Percentiles rank a stretch among this genome's conserved stretches.
phyloP scores from a whole-genome alignment of 2,113 vertebrate genomes.

The Chitala chitala region DNA sequence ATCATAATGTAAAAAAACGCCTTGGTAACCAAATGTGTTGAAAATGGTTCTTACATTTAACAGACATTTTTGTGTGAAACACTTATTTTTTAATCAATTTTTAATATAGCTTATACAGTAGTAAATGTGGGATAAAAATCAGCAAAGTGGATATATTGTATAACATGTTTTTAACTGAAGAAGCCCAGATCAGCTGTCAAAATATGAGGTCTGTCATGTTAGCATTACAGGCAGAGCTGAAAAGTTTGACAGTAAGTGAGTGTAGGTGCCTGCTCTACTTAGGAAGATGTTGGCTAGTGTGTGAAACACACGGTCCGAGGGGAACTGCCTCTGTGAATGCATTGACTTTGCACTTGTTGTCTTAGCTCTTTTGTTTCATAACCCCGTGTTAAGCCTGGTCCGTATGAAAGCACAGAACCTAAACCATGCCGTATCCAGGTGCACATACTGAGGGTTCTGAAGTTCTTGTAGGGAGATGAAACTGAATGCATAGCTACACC shows the following conservation, averaged over 20 bases:
- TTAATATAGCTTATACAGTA: too few relatives aligned
- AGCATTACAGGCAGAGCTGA: slow-evolving; percentile 63
- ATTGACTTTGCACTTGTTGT: background rate
- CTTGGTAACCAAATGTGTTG: too few relatives aligned
- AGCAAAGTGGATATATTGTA: slow-evolving; percentile 49
- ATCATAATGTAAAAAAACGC: too few relatives aligned
- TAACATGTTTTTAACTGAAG: slow-evolving; percentile 42
- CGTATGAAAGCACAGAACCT: background rate
- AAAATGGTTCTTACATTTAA: too few relatives aligned
- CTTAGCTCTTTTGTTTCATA: background rate
- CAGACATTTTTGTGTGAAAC: too few relatives aligned
- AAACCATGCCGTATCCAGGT: too few relatives aligned
- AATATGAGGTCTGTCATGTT: slow-evolving; percentile 55
- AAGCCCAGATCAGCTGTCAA: slow-evolving; percentile 58
- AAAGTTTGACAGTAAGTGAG: slow-evolving; percentile 66
- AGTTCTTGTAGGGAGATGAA: background rate
- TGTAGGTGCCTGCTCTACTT: slow-evolving; percentile 56
- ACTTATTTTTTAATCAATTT: too few relatives aligned
- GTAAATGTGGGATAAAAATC: slow-evolving; percentile 51
- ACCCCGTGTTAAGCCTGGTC: background rate
- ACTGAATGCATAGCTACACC: background rate
- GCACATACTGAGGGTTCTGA: background rate
- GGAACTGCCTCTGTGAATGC: background rate
- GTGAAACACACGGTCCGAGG: too few relatives aligned
- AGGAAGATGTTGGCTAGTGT: too few relatives aligned